These are phyloP conservation scores for Panagrolaimus sp. DNA, from an alignment of 1,140 invertebrate genomes.

Conservation along the genomic window DNA sequence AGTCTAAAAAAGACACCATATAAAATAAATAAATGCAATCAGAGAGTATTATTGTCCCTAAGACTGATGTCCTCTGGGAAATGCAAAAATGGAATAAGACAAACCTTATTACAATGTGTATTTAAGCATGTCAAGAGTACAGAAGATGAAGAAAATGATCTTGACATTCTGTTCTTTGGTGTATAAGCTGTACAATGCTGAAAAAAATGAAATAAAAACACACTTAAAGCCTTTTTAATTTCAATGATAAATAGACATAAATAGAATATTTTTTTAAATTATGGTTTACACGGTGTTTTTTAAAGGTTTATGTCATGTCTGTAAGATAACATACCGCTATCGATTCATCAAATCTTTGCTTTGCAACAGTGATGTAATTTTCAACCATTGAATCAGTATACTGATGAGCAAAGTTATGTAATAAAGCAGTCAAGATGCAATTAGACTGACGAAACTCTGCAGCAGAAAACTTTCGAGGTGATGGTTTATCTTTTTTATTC, in stretches of 20 bases:
- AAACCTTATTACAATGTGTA: slow-evolving; percentile 28
- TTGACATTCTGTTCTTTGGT: slow-evolving; percentile 38
- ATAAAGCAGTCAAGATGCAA: slow-evolving; percentile 62
- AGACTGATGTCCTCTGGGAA: no score
- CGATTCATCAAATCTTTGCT: slow-evolving; percentile 65
- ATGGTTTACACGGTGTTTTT: no score
- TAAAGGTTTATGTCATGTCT: no score
- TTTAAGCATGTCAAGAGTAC: slow-evolving; percentile 46
- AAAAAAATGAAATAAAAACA: no score
- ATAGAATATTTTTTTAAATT: no score
- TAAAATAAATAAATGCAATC: no score
- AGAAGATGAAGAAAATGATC: slow-evolving; percentile 43
- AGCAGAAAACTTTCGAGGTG: slow-evolving; percentile 20
- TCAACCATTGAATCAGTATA: slow-evolving; percentile 76
- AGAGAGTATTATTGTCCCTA: no score
- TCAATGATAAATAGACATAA: no score
- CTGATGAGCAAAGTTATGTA: slow-evolving; percentile 69
- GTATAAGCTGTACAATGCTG: neutral
- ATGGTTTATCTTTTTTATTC: slow-evolving; percentile 19
- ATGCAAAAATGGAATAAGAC: no score
- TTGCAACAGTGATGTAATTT: slow-evolving; percentile 75
- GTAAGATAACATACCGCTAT: neutral
- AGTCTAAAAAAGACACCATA: neutral
- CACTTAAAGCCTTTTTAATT: no score
- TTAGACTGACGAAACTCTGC: slow-evolving; percentile 36